Conservation (phyloP, 2,888 invertebrate genomes). For the Palloptera scutellata region DNA sequence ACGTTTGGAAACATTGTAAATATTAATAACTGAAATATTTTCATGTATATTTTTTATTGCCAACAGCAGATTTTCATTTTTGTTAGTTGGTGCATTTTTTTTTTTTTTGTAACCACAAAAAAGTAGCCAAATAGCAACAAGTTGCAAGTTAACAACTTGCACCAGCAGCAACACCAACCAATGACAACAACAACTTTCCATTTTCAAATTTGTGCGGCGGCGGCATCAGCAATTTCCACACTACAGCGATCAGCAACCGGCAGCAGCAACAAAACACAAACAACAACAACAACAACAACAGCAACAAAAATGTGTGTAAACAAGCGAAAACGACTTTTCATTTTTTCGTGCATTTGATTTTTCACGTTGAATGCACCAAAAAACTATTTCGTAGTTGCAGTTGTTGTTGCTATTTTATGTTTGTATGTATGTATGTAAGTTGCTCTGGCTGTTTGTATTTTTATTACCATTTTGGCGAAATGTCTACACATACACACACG, state of each 20-base stretch:
- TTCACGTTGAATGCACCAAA: neutral
- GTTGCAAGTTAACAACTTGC: neutral
- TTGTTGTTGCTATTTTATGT: no score
- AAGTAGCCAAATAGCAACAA: neutral
- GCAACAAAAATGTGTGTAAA: slow-evolving; percentile 5
- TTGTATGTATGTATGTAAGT: neutral
- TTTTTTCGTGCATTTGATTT: neutral
- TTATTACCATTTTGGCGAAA: neutral
- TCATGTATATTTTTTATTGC: no score
- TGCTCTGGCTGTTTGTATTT: slow-evolving; percentile 7
- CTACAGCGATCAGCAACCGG: slow-evolving; percentile 11
- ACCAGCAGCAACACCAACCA: slow-evolving; percentile 5
- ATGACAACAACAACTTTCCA: slow-evolving; percentile 12
- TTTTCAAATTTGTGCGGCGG: slow-evolving; percentile 17
- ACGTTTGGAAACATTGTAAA: no score
- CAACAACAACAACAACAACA: slow-evolving; percentile 22
- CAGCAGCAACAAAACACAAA: neutral
- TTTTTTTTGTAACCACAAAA: neutral
- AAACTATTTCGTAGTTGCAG: neutral
- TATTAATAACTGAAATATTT: no score
- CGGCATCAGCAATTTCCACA: slow-evolving; percentile 5
- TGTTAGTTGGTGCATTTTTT: neutral
- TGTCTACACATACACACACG: neutral
- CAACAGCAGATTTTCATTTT: no score
- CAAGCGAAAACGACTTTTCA: slow-evolving; percentile 17